Conservation (phyloP, 2,113 vertebrate genomes). For the Rhadina sibilatrix region DNA sequence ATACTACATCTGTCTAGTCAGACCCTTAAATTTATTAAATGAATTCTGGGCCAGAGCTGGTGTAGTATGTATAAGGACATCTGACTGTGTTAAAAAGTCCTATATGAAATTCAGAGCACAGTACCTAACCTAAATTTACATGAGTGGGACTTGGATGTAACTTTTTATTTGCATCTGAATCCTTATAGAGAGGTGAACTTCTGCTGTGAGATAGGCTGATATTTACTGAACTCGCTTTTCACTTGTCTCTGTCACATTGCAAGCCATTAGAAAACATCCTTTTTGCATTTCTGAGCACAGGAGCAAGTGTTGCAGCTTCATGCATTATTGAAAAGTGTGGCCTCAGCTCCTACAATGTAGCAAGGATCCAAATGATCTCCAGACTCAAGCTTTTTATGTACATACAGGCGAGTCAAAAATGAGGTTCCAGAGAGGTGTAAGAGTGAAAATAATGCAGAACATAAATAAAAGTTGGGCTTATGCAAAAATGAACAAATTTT, state of each 20-base stretch:
- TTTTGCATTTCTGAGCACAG: slow-evolving; percentile 58
- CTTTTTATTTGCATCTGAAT: slow-evolving; percentile 4
- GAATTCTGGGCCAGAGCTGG: neutral
- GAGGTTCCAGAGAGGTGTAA: neutral
- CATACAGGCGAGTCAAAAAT: neutral
- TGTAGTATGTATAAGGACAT: neutral
- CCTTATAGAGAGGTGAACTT: neutral
- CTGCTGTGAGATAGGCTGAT: slow-evolving; percentile 41
- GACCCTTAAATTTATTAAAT: slow-evolving; percentile 32
- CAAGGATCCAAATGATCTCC: slow-evolving; percentile 7
- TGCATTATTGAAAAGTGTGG: slow-evolving; percentile 64
- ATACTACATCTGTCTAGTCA: neutral
- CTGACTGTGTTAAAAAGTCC: neutral
- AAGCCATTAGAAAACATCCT: slow-evolving; percentile 16
- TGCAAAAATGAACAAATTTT: neutral
- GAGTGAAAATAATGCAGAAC: neutral
- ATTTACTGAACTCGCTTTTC: slow-evolving; percentile 56
- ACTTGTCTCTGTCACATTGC: slow-evolving; percentile 14
- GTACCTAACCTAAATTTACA: slow-evolving; percentile 40
- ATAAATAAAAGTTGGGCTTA: neutral
- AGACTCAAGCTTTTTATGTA: neutral
- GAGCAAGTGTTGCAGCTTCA: slow-evolving; percentile 49
- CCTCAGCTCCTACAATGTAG: neutral
- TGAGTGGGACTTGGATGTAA: slow-evolving; percentile 31
- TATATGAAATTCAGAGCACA: slow-evolving; percentile 3